A percentile compares a stretch with the other conserved stretches of the same genome.
Evolutionary conservation across 2,888 invertebrate genomes (phyloP).

Genomic region (Eristalis intricaria): DNA sequence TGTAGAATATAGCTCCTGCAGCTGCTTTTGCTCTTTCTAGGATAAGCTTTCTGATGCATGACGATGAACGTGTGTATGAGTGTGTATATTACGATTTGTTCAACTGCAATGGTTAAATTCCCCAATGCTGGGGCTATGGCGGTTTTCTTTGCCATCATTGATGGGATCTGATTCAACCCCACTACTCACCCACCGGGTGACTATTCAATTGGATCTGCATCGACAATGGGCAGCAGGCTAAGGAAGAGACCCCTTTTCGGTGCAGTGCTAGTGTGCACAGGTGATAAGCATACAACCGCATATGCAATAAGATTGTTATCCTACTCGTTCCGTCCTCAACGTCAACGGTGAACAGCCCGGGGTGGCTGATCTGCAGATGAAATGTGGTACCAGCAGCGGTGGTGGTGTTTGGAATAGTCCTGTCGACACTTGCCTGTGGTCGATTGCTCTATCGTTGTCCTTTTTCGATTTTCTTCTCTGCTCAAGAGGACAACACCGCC

Average conservation of each 20-base stretch:
- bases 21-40: conserved; percentile 31
- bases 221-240: conserved; percentile 37
- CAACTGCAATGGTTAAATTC: conserved; percentile 29
- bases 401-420: conserved; percentile 38
- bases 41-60: conserved; percentile 43
- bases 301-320: conserved; percentile 60
- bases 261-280: conserved; percentile 45
- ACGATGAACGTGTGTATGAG: background rate
- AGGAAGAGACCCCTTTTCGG: conserved; percentile 3
- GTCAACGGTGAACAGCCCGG: conserved; percentile 7
- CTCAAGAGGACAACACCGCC: background rate
- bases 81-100: background rate
- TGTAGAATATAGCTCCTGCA: background rate
- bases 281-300: conserved; percentile 65
- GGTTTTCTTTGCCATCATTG: conserved; percentile 18
- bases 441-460: conserved; percentile 27
- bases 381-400: conserved; percentile 54
- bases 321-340: conserved; percentile 2
- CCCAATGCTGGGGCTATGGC: conserved; percentile 2
- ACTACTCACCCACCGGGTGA: background rate
- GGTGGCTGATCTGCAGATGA: conserved; percentile 62
- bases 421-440: conserved; percentile 51
- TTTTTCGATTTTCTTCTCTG: conserved; percentile 1
- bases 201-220: background rate
- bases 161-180: conserved; percentile 7